Evolutionary conservation across 2,113 vertebrate genomes (phyloP), one percentile per base, ranked within the genome.

Genomic region (Pristiophorus japonicus): DNA sequence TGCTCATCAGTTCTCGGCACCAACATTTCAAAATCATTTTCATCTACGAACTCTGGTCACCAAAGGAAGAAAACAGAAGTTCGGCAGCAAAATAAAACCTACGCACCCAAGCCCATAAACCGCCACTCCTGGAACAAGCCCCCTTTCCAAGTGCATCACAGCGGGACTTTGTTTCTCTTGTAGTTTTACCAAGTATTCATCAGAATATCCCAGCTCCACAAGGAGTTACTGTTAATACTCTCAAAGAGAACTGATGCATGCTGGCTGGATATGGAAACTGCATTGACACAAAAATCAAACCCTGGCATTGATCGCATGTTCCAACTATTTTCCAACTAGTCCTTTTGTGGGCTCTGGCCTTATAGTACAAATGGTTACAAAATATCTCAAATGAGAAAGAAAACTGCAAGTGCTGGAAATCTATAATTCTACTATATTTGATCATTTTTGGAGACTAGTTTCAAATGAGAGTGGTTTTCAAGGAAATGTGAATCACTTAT

Each of bases 21-120:
- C 91, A 63, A 93, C 34, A 63, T 65, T 65, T 93, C n/a, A 66
- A 92, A 90, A 30, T 90, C 87, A 59, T 59, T 90, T 90, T 59
- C 38, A 66, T 66, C 62, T 42, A 22, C 34, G 8, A 65, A 65
- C 84, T 51, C 51, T 88, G 14, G 85, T 55, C 85, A 59, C 51
- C 85, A 66, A 93, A 93, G 63, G 59, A 66, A 59, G 85, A 30
- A 90, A 10, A 93, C n/a, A 65, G 62, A 62, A 65, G 2, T 65
- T 27, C 2, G 45, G 51, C 47, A 34, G 91, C 24, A 93, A 20
- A 66, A 59, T n/a, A 55, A 18, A 2, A 42, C 62, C 30, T 65
- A 59, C 14, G 14, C 90, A 73, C 30, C 8, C 70, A 73, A 63
- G 18, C n/a, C 10, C 0, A 1, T 34, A 66, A 93, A n/a, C 0